These are phyloP conservation scores for Temnothorax rugatulus DNA, from an alignment of 2,888 invertebrate genomes.

Conservation along the genomic window DNA sequence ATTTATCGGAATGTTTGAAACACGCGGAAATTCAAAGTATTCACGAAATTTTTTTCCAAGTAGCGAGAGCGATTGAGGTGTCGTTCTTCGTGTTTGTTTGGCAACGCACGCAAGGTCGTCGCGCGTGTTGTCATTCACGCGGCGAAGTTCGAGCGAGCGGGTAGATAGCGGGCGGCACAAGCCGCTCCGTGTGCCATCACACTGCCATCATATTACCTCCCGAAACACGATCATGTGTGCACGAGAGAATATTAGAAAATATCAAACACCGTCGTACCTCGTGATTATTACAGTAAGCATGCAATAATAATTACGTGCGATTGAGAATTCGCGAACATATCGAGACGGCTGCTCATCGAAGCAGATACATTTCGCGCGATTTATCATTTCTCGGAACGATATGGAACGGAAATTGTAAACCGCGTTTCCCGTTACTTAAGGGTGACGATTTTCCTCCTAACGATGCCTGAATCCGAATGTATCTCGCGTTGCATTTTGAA, in stretches of 20 bases:
- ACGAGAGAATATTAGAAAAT: background rate
- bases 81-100: background rate
- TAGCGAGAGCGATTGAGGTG: background rate
- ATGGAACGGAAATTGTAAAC: background rate
- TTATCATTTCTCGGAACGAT: background rate
- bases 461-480: background rate
- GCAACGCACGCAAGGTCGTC: background rate
- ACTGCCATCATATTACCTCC: background rate
- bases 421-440: background rate
- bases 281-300: background rate
- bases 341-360: background rate
- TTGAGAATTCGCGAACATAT: background rate
- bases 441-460: background rate
- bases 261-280: background rate
- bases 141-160: background rate
- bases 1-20: background rate
- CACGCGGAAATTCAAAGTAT: background rate
- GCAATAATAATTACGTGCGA: background rate
- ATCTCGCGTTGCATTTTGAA: background rate
- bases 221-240: background rate
- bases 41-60: background rate
- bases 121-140: slow-evolving; percentile 11
- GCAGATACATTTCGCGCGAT: background rate
- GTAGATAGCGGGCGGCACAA: background rate
- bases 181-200: background rate